Evolutionary conservation across 1,140 invertebrate species (phyloP).

Genomic region (Ostrea edulis): DNA sequence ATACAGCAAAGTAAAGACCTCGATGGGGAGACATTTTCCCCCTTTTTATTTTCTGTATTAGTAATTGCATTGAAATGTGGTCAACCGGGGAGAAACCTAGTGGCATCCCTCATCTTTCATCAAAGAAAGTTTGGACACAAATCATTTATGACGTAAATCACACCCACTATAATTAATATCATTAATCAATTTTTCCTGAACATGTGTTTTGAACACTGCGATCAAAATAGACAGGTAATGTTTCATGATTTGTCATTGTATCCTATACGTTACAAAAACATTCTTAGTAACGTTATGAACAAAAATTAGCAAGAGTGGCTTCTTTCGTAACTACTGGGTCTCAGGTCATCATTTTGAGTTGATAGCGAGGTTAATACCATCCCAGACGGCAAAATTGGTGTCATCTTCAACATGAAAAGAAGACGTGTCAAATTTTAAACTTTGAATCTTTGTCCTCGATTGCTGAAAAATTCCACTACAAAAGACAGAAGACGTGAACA

Average conservation of each 20-base stretch:
- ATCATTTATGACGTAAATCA: not conserved
- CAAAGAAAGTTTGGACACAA: not conserved
- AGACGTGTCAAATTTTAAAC: not conserved
- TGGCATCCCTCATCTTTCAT: not conserved
- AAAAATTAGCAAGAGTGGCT: not conserved
- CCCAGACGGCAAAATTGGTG: slow-evolving; percentile 13
- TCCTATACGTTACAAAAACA: not conserved
- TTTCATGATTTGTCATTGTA: not conserved
- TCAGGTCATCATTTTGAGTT: not conserved
- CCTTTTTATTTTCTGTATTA: slow-evolving; percentile 5
- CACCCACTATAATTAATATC: not conserved
- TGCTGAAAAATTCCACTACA: not conserved
- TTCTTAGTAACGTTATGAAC: not conserved
- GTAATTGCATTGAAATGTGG: not conserved
- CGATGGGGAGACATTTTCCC: not conserved
- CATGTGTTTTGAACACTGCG: not conserved
- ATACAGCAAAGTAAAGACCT: no score
- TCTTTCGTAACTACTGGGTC: not conserved
- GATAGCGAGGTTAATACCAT: slow-evolving; percentile 13
- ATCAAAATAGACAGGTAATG: slow-evolving; percentile 1
- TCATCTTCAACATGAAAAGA: not conserved
- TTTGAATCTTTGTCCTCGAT: slow-evolving; percentile 11
- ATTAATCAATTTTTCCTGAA: not conserved
- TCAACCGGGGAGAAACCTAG: no score
- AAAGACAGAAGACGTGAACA: not conserved